A percentile compares a stretch with the other conserved stretches of the same genome.
Evolutionary conservation across 1,140 invertebrate genomes (phyloP).

Genomic region (Callitettix versicolor): DNA sequence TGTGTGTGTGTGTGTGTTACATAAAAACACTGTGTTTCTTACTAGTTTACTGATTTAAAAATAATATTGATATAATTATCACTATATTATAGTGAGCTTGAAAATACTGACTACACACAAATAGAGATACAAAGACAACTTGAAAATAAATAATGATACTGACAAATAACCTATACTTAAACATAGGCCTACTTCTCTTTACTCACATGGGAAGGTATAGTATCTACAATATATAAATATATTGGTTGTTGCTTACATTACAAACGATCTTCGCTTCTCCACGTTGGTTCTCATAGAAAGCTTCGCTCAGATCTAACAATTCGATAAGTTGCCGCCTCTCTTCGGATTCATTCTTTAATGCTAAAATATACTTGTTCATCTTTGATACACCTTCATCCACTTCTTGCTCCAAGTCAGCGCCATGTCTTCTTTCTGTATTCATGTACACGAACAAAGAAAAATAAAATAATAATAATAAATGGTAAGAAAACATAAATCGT

Average conservation of each 20-base stretch:
- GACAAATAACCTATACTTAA: no score
- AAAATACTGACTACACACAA: no score
- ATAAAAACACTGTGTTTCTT: no score
- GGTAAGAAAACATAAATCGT: not conserved
- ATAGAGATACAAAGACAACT: no score
- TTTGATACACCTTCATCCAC: slow-evolving; percentile 68
- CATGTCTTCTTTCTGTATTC: slow-evolving; percentile 60
- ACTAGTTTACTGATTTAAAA: no score
- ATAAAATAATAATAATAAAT: not conserved
- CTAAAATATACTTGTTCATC: slow-evolving; percentile 68
- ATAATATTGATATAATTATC: no score
- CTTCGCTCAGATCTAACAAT: slow-evolving; percentile 63
- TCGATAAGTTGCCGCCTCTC: slow-evolving; percentile 64
- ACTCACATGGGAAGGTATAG: no score
- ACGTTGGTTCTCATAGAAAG: slow-evolving; percentile 79
- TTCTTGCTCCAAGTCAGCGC: slow-evolving; percentile 79
- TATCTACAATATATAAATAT: no score
- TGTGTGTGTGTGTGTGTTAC: no score
- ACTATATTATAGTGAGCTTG: no score
- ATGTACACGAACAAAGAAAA: slow-evolving; percentile 13
- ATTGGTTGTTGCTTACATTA: slow-evolving; percentile 64
- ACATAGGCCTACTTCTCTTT: no score
- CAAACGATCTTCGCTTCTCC: slow-evolving; percentile 87
- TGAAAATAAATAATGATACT: no score
- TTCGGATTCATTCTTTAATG: slow-evolving; percentile 71